phyloP scores from a whole-genome alignment of 30 jellyfish, hydroid and myxozoan genomes.

The Aurelia coerulea region DNA sequence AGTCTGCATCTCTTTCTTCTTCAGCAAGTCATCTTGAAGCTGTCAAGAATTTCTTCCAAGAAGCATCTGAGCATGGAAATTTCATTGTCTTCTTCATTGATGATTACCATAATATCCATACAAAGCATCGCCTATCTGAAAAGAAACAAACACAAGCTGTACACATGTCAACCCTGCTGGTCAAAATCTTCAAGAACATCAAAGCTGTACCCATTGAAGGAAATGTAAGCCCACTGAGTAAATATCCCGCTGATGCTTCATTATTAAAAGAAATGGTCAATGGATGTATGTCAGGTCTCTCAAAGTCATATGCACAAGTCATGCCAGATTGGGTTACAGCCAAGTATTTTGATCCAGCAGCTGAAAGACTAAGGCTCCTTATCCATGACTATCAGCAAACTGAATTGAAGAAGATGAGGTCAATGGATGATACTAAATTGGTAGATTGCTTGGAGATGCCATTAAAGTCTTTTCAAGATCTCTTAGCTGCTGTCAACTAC shows the following conservation, averaged over 20 bases:
- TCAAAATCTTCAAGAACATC: background rate
- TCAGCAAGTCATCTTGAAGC: conserved; percentile 15
- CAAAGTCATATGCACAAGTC: conserved; percentile 30
- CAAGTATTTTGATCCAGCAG: conserved; percentile 26
- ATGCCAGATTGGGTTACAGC: conserved; percentile 30
- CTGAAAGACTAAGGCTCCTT: conserved; percentile 12
- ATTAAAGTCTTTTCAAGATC: conserved; percentile 14
- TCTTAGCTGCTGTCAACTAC: conserved; percentile 4
- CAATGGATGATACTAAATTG: conserved; percentile 20
- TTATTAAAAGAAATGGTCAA: background rate
- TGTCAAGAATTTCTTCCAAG: conserved; percentile 22
- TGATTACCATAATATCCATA: conserved; percentile 25
- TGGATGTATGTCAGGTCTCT: background rate
- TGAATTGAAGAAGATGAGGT: conserved; percentile 18
- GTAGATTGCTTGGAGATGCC: conserved; percentile 15
- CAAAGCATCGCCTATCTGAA: conserved; percentile 39
- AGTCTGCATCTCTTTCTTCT: conserved; percentile 35
- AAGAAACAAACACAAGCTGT: conserved; percentile 20
- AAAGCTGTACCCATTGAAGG: conserved; percentile 13
- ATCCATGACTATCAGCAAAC: conserved; percentile 16
- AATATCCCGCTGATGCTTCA: conserved; percentile 18
- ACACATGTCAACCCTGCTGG: conserved; percentile 24
- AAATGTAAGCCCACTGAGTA: background rate
- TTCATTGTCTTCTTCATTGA: conserved; percentile 32
- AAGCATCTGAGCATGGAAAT: conserved; percentile 17